Conservation (phyloP, 2,888 invertebrate species). For the Bembecia ichneumoniformis region DNA sequence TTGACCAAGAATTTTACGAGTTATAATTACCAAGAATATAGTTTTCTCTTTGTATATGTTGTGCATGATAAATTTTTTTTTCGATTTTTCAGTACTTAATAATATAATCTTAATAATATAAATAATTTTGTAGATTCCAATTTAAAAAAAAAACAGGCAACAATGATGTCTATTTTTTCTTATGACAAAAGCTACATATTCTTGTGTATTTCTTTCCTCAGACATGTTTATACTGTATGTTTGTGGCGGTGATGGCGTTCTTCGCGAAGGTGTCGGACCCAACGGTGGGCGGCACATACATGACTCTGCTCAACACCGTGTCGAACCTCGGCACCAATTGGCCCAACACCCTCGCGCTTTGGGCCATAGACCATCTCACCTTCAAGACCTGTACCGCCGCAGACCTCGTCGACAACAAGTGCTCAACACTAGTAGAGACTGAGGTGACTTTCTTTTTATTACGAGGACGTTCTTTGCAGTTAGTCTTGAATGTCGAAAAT, state of each 20-base stretch:
- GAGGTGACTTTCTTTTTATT: constrained; percentile 67
- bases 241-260: constrained; percentile 97
- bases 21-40: too few species aligned
- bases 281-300: constrained; percentile 97
- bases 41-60: too few species aligned
- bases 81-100: too few species aligned
- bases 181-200: too few species aligned
- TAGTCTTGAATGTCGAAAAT: too few species aligned
- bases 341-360: constrained; percentile 93
- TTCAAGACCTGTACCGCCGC: constrained; percentile 78
- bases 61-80: constrained; percentile 4
- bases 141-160: too few species aligned
- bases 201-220: constrained; percentile 45
- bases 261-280: constrained; percentile 98
- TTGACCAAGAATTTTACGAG: too few species aligned
- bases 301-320: constrained; percentile 97
- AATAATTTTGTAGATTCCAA: too few species aligned
- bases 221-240: constrained; percentile 96
- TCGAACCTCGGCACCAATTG: constrained; percentile 98
- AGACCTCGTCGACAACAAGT: constrained; percentile 70
- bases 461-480: neutral
- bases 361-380: constrained; percentile 92
- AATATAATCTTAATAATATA: too few species aligned
- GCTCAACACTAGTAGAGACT: constrained; percentile 74
- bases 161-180: too few species aligned